Evolutionary conservation across 1,140 invertebrate genomes (phyloP).

Genomic region (Magallana gigas): DNA sequence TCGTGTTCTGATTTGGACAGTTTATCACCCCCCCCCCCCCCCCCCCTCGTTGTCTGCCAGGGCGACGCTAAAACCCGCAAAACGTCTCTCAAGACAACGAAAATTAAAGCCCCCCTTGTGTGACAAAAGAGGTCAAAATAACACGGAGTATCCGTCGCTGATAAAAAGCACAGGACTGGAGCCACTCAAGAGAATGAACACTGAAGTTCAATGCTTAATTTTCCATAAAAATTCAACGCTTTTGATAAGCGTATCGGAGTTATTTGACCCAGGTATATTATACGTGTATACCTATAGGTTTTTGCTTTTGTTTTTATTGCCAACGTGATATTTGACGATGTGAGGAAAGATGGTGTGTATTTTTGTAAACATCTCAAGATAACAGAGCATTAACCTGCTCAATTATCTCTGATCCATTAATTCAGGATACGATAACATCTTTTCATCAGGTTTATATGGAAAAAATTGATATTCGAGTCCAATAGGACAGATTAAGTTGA

Average conservation of each 20-base stretch:
- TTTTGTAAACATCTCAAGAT: conserved; percentile 6
- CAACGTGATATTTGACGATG: neutral
- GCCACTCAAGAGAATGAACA: neutral
- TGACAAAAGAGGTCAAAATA: neutral
- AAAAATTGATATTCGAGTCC: too few relatives aligned
- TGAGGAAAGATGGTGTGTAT: neutral
- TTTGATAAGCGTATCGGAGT: neutral
- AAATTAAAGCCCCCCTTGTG: neutral
- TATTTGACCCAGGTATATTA: neutral
- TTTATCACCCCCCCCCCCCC: neutral
- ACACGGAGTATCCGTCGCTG: neutral
- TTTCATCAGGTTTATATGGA: too few relatives aligned
- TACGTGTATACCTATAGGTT: neutral
- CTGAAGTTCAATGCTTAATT: conserved; percentile 10
- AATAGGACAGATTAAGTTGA: too few relatives aligned
- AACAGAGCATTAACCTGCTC: neutral
- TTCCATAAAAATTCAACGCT: neutral
- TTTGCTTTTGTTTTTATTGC: neutral
- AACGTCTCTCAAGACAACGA: neutral
- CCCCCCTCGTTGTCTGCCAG: neutral
- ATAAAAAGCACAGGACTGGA: neutral
- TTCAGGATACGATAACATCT: too few relatives aligned
- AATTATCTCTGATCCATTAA: neutral
- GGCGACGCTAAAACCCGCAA: neutral
- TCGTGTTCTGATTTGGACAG: neutral